Evolutionary conservation across 2,888 invertebrate genomes (phyloP), one percentile per base, ranked within the genome.

Genomic region (Hypomecis atomaria): DNA sequence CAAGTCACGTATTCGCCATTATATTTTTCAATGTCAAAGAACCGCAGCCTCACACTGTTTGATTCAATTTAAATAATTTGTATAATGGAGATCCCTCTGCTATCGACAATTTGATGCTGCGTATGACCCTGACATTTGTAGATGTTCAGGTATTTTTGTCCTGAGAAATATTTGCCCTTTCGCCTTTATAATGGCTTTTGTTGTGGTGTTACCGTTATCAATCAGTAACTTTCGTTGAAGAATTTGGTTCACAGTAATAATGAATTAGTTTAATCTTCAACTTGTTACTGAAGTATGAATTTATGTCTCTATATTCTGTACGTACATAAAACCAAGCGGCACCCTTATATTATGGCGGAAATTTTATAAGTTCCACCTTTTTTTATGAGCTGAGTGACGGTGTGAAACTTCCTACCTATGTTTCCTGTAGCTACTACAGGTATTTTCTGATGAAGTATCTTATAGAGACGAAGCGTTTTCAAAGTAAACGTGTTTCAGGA

Each of bases 161-260:
- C 79, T 85, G 84, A 78, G 84, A 86, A 85, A 70, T 70, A 65
- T 57, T 69, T 85, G 84, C 83, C 86, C 86, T 87, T 86, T 85
- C 61, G 58, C 59, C 45, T 60, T 70, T 65, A 63, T 69, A 60
- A 61, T 45, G 10, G 67, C 52, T 62, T 62, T 55, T 59, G 44
- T 61, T 65, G 13, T n/a, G 42, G 11, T 36, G 40, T 37, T 59
- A 59, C 54, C 54, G 49, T 63, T 52, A 49, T 50, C 33, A 55
- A 38, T 57, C 43, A 49, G 43, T 55, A 6, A 45, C 36, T 44
- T 56, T 55, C 55, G 10, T 11, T 33, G 23, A 8, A 10, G 55
- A 45, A 45, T 56, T 36, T 43, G 9, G 36, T 5, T 5, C 45
- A 45, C n/a, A 10, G 33, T 33, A 42, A 53, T 10, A 11, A 5